Base-by-base conservation (phyloP, 2,797 vertebrate genomes). In the Sparus aurata region DNA sequence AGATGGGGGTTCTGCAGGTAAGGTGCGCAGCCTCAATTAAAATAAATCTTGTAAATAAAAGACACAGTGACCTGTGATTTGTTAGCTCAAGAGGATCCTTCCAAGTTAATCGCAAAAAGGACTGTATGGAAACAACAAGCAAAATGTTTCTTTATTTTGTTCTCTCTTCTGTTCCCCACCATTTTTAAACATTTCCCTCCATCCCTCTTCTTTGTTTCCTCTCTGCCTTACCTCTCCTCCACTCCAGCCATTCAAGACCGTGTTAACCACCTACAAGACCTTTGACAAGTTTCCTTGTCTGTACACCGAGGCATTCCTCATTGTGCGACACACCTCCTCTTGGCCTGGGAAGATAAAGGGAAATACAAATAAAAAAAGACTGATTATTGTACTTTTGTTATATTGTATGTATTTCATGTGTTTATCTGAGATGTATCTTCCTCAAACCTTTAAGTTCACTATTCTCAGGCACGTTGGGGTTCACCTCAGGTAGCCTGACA, bases 211-310 rank as follows among this genome's bases (percentile, higher is more conserved):
- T 18, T 60, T 20, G 30, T 27, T 22, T 67, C 61, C 18, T 46
- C 49, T 74, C 25, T 55, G 23, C 50, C 16, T 68, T 27, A 0
- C 18, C 34, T 92, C 57, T 89, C 23, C 91, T 78, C 76, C 50
- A 46, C 52, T 94, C 69, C 88, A 98, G 96, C 92, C 94, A 69
- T 96, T 96, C 87, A 93, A 94, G 88, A 95, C 94, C 1, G 80
- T 94, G 46, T 91, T 95, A 41, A 88, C 95, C 65, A 91, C 94
- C 0, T 93, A 95, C 85, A 83, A 85, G 18, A 82, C 96, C 80
- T 97, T 96, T 6, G 93, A 95, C 57, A 95, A 94, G 74, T 95
- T 94, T 87, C 95, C 94, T 76, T 93, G 90, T 87, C 82, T 90
- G 15, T 96, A 94, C 87, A 96, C 95, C 74, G 94, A 91, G 75